Percentiles rank a stretch among this genome's conserved stretches.
Conservation (phyloP, 53 echinoderm and acorn worm species). For the Hippasteria phrygiana region DNA sequence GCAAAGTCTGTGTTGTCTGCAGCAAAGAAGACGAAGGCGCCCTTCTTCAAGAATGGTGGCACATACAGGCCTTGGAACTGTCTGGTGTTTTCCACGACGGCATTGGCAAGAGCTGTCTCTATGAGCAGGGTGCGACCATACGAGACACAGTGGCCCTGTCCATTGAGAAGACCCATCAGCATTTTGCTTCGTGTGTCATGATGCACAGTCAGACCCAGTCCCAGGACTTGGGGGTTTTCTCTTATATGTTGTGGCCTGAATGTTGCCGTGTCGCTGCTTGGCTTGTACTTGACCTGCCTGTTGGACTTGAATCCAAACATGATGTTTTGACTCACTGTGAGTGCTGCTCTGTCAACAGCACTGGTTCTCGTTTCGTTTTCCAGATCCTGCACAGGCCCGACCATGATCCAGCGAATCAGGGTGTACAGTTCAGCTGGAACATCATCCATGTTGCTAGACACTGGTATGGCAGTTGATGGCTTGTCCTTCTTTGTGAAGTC, state of each 20-base stretch:
- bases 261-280: slow-evolving; percentile 32
- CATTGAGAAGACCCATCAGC: slow-evolving; percentile 54
- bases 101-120: slow-evolving; percentile 75
- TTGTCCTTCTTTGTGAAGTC: slow-evolving; percentile 43
- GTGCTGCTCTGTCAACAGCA: slow-evolving; percentile 50
- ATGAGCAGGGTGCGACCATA: slow-evolving; percentile 59
- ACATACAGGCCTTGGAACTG: slow-evolving; percentile 66
- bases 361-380: slow-evolving; percentile 45
- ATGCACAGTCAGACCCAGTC: slow-evolving; percentile 63
- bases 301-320: slow-evolving; percentile 66
- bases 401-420: slow-evolving; percentile 65
- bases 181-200: slow-evolving; percentile 61
- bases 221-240: slow-evolving; percentile 71
- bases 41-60: slow-evolving; percentile 70
- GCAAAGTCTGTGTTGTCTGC: slow-evolving; percentile 71
- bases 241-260: slow-evolving; percentile 58
- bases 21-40: slow-evolving; percentile 65
- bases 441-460: slow-evolving; percentile 60
- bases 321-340: slow-evolving; percentile 69
- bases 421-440: slow-evolving; percentile 68
- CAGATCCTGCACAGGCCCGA: slow-evolving; percentile 57
- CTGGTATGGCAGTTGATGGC: slow-evolving; percentile 39
- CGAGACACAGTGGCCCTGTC: slow-evolving; percentile 61
- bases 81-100: slow-evolving; percentile 68
- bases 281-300: slow-evolving; percentile 53